phyloP scores from a whole-genome alignment of 2,797 vertebrate species.

The Discoglossus pictus region DNA sequence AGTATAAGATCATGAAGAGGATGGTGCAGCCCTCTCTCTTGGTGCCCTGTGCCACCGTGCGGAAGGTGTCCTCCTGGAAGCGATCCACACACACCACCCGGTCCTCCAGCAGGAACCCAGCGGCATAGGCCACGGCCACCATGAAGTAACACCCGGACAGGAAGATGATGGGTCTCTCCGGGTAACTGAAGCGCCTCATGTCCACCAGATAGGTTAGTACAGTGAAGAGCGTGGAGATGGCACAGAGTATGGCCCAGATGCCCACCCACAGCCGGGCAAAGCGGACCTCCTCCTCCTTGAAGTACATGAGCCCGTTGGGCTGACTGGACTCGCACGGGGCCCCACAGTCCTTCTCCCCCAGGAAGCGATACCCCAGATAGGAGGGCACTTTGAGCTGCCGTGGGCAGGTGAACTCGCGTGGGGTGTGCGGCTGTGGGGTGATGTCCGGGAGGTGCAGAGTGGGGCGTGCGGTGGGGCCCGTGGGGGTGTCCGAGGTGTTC shows the following conservation, averaged over 20 bases:
- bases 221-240: conserved; percentile 85
- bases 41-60: conserved; percentile 91
- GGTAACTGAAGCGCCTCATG: conserved; percentile 85
- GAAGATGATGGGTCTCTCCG: conserved; percentile 90
- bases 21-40: conserved; percentile 92
- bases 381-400: conserved; percentile 88
- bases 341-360: conserved; percentile 92
- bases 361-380: conserved; percentile 90
- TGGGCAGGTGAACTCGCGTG: conserved; percentile 82
- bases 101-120: conserved; percentile 89
- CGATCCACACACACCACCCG: conserved; percentile 91
- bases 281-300: conserved; percentile 90
- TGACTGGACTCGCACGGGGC: conserved; percentile 90
- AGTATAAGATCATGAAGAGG: conserved; percentile 91
- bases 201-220: conserved; percentile 89
- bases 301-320: conserved; percentile 93
- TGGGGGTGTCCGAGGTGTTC: conserved; percentile 81
- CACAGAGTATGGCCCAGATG: conserved; percentile 90
- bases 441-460: conserved; percentile 73
- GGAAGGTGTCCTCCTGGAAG: conserved; percentile 88
- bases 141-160: conserved; percentile 91
- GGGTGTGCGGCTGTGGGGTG: conserved; percentile 58
- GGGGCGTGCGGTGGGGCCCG: conserved; percentile 72
- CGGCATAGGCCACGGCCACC: conserved; percentile 83
- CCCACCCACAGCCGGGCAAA: conserved; percentile 95